Conservation (phyloP, 2,888 invertebrate species). For the Acronicta aceris region DNA sequence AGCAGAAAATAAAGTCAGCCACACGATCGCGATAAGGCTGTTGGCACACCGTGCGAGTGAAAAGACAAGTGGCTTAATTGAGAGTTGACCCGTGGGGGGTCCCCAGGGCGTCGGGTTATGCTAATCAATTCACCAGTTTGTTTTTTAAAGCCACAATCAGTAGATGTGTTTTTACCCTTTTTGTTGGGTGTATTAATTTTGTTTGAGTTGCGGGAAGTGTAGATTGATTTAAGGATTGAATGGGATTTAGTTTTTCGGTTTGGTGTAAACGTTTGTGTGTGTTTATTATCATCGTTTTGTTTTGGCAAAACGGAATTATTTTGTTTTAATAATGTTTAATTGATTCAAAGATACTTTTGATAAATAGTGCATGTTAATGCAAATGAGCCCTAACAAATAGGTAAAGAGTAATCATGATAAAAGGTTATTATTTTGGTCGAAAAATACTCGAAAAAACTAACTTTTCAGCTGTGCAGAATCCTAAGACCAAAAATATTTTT, state of each 20-base stretch:
- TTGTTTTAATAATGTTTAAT: not conserved
- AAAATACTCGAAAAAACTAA: no score
- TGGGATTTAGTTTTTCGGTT: constrained; percentile 11
- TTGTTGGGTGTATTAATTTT: constrained; percentile 58
- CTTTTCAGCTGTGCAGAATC: no score
- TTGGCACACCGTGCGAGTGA: constrained; percentile 79
- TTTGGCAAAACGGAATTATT: not conserved
- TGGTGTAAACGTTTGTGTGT: not conserved
- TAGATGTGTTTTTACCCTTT: constrained; percentile 66
- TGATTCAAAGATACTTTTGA: no score
- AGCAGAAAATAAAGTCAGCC: constrained; percentile 80
- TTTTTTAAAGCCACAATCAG: constrained; percentile 82
- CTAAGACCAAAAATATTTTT: no score
- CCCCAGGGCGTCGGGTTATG: constrained; percentile 83
- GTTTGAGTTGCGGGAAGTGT: constrained; percentile 57
- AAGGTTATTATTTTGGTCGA: no score
- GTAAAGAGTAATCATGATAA: no score
- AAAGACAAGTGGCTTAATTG: constrained; percentile 89
- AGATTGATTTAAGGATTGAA: constrained; percentile 49
- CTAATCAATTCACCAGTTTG: constrained; percentile 87
- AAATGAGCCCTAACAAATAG: no score
- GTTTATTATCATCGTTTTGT: constrained; percentile 1
- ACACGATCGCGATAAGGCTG: constrained; percentile 79
- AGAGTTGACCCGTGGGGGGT: constrained; percentile 84
- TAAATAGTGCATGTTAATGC: no score